Evolutionary conservation across 1,140 invertebrate species (phyloP).

Genomic region (Drosophila lini): DNA sequence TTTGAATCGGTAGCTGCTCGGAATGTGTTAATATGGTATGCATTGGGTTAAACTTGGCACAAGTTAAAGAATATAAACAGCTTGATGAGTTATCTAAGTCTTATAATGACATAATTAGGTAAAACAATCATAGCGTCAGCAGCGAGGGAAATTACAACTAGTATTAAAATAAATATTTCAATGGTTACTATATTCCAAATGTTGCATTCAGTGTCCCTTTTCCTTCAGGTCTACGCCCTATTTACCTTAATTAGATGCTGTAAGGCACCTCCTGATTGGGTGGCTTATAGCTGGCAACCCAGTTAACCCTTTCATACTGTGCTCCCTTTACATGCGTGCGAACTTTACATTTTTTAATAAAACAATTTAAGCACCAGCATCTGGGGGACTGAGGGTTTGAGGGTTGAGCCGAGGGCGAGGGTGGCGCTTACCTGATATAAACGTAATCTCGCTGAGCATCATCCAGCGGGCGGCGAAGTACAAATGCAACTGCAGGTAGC

Average conservation of each 20-base stretch:
- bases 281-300: neutral
- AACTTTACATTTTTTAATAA: slow-evolving; percentile 43
- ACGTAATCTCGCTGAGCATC: slow-evolving; percentile 93
- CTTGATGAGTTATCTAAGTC: neutral
- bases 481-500: slow-evolving; percentile 91
- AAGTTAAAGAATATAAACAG: neutral
- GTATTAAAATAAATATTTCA: no score
- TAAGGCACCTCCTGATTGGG: neutral
- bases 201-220: no score
- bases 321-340: slow-evolving; percentile 1
- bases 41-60: no score
- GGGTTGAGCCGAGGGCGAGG: slow-evolving; percentile 1
- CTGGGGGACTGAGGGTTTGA: neutral
- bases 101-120: neutral
- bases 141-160: no score
- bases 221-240: neutral
- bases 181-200: no score
- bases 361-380: slow-evolving; percentile 51
- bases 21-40: neutral
- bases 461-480: slow-evolving; percentile 94
- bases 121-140: neutral
- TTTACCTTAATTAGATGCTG: slow-evolving; percentile 7
- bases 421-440: slow-evolving; percentile 89
- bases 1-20: neutral
- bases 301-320: slow-evolving; percentile 3